phyloP scores from a whole-genome alignment of 2,888 invertebrate genomes.

The Chymomyza caudatula region DNA sequence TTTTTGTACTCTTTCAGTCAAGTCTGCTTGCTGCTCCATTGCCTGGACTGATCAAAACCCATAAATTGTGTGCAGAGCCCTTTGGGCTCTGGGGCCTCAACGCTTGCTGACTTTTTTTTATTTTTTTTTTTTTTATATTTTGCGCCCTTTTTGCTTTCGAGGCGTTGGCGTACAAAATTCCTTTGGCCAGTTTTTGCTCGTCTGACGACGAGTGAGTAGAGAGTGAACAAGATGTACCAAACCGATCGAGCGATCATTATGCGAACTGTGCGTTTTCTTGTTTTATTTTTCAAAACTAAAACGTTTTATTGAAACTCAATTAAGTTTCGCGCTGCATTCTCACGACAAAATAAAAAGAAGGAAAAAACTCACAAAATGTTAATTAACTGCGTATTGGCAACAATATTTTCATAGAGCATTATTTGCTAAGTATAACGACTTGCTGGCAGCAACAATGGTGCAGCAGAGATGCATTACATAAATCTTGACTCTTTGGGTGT shows the following conservation, averaged over 20 bases:
- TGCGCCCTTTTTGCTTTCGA: constrained; percentile 24
- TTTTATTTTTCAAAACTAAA: constrained; percentile 45
- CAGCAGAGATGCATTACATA: not conserved
- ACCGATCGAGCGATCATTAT: not conserved
- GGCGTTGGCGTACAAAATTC: constrained; percentile 71
- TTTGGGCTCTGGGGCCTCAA: not conserved
- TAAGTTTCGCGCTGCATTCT: constrained; percentile 56
- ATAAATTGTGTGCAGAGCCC: constrained; percentile 34
- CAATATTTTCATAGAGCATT: not conserved
- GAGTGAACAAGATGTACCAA: not conserved
- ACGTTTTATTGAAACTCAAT: constrained; percentile 69
- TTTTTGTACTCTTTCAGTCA: constrained; percentile 21
- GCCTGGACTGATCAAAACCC: constrained; percentile 23
- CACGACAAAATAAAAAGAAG: constrained; percentile 37
- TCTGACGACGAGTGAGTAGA: no score
- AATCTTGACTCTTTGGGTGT: not conserved
- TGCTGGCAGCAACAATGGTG: no score
- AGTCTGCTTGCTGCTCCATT: not conserved
- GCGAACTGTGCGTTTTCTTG: constrained; percentile 5
- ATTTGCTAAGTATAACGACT: not conserved
- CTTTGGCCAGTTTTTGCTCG: constrained; percentile 29
- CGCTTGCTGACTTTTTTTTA: constrained; percentile 10
- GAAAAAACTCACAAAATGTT: not conserved
- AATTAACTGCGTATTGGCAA: not conserved
- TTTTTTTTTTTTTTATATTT: not conserved